Percentiles rank a stretch among this genome's conserved stretches.
Conservation (phyloP, 2,113 vertebrate genomes). For the Lagopus leucura region DNA sequence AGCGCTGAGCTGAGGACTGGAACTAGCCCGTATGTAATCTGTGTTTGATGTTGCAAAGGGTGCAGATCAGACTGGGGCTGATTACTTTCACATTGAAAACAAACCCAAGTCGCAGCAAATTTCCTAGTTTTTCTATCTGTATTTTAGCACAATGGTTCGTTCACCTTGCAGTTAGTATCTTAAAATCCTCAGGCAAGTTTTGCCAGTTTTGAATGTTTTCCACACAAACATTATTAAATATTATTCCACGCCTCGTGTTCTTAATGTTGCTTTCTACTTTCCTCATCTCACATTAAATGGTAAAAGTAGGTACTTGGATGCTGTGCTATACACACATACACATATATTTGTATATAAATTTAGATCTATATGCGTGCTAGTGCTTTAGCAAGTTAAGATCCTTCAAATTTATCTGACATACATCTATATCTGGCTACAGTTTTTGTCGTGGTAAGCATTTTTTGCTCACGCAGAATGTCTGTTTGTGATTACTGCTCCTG, state of each 20-base stretch:
- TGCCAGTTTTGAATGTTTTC: neutral
- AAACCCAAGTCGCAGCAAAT: neutral
- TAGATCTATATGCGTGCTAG: neutral
- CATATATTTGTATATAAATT: neutral
- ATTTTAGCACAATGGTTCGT: neutral
- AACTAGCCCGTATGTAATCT: neutral
- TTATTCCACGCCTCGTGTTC: neutral
- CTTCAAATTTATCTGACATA: conserved; percentile 1
- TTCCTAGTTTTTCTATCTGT: neutral
- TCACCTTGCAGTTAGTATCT: neutral
- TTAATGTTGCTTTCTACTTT: neutral
- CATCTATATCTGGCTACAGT: neutral
- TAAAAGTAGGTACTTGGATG: neutral
- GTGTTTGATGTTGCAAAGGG: neutral
- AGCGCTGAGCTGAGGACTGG: neutral
- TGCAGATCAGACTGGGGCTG: neutral
- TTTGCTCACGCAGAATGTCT: neutral
- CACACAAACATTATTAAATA: neutral
- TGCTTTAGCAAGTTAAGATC: neutral
- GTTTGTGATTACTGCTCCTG: neutral
- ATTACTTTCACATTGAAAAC: neutral
- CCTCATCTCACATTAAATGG: neutral
- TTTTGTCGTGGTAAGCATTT: conserved; percentile 24
- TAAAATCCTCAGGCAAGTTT: neutral
- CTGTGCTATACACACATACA: neutral